Evolutionary conservation across 2,888 invertebrate genomes (phyloP), one percentile per base, ranked within the genome.

Genomic region (Melinaea marsaeus): DNA sequence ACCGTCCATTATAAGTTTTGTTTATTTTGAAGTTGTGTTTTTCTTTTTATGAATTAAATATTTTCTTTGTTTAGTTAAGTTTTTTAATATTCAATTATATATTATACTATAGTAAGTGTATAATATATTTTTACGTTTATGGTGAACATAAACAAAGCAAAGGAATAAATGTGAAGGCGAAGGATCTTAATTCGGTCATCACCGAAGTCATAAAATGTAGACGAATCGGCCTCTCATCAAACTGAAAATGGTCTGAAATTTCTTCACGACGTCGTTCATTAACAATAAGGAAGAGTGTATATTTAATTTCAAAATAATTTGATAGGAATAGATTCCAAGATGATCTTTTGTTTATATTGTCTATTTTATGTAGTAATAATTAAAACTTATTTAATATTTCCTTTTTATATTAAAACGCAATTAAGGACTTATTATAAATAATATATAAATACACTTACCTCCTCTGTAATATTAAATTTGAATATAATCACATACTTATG

Each of bases 151-250:
- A 51, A 51, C 51, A 51, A 51, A 22, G 51, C 51, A 51, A 32
- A 51, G 32, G 51, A 32, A 51, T 51, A 51, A 51, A 51, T 51
- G 22, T 32, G 32, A 51, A 11, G n/a, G 51, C 22, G 51, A 22
- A 51, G 51, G 32, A 51, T 32, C 51, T 51, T 51, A 51, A 51
- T 51, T 51, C 51, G 51, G 51, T 51, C 51, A 51, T 51, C 51
- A 51, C 9, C 48, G 48, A 51, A 51, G 2, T n/a, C 51, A 51
- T 51, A 51, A 51, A 51, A 32, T 11, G 51, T 51, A 32, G 51
- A 32, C 9, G 51, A 51, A 51, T 32, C 42, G 32, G 9, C 51
- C 51, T 51, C 51, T 51, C 51, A 51, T 51, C 51, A 51, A 51
- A 51, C 51, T 51, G 51, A 51, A 51, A 51, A 51, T 6, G 51